These are phyloP conservation scores for Prosapia bicincta DNA, from an alignment of 2,888 invertebrate genomes.

Conservation along the genomic window DNA sequence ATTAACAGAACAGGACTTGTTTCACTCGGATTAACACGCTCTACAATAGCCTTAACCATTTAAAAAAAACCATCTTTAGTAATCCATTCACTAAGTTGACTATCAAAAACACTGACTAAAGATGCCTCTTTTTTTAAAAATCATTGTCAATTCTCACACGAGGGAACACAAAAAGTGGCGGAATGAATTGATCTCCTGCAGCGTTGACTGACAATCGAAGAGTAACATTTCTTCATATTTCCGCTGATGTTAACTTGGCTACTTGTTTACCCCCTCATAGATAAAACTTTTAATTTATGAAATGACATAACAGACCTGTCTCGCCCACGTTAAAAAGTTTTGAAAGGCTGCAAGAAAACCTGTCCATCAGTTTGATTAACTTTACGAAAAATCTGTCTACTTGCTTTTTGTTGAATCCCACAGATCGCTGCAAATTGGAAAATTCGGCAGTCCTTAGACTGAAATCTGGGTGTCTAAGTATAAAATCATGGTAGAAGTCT, in stretches of 20 bases:
- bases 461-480: not conserved
- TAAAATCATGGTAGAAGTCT: not conserved
- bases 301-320: slow-evolving; percentile 30
- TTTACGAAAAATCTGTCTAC: slow-evolving; percentile 14
- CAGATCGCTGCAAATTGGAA: not conserved
- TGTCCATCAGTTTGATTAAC: not conserved
- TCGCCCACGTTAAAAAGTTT: slow-evolving; percentile 34
- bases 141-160: not conserved
- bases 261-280: slow-evolving; percentile 29
- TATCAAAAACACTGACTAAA: not conserved
- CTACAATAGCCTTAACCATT: not conserved
- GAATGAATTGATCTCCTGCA: not conserved
- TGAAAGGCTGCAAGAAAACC: not conserved
- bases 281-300: slow-evolving; percentile 29
- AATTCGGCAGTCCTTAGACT: not conserved
- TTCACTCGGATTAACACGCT: not conserved
- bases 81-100: not conserved
- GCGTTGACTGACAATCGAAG: not conserved
- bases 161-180: not conserved
- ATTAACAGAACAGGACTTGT: no score
- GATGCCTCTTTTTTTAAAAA: not conserved
- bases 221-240: slow-evolving; percentile 10
- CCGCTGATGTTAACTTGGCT: slow-evolving; percentile 26
- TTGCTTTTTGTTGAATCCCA: not conserved
- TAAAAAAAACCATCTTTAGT: not conserved